Evolutionary conservation across 2,113 vertebrate genomes (phyloP).

Genomic region (Macaca nemestrina): DNA sequence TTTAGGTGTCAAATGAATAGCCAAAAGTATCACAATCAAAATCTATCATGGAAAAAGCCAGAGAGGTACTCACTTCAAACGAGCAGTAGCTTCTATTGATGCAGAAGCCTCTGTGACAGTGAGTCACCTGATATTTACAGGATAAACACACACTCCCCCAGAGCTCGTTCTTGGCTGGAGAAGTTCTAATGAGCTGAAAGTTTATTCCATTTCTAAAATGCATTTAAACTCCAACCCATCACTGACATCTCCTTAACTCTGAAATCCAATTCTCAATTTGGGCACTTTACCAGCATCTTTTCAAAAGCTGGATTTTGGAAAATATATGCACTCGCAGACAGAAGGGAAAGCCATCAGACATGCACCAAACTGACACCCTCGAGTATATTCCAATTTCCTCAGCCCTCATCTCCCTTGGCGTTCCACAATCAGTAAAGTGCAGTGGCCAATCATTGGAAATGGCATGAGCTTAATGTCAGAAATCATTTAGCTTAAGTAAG

Average conservation of each 20-base stretch:
- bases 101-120: background rate
- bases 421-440: slow-evolving; percentile 41
- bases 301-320: slow-evolving; percentile 29
- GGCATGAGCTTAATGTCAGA: slow-evolving; percentile 70
- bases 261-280: slow-evolving; percentile 36
- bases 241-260: slow-evolving; percentile 30
- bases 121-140: background rate
- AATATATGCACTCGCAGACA: background rate
- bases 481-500: slow-evolving; percentile 72
- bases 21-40: slow-evolving; percentile 64
- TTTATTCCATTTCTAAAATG: slow-evolving; percentile 32
- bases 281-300: slow-evolving; percentile 21
- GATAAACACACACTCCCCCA: background rate
- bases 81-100: background rate
- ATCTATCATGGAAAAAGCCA: slow-evolving; percentile 55
- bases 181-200: slow-evolving; percentile 38
- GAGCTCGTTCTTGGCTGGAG: background rate
- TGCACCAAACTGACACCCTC: background rate
- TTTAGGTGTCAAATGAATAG: slow-evolving; percentile 69
- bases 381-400: background rate
- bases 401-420: slow-evolving; percentile 43
- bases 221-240: background rate
- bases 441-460: slow-evolving; percentile 68
- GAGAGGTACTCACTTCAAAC: background rate
- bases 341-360: background rate